Evolutionary conservation across 1,140 invertebrate species (phyloP).

Genomic region (Zophobas morio): DNA sequence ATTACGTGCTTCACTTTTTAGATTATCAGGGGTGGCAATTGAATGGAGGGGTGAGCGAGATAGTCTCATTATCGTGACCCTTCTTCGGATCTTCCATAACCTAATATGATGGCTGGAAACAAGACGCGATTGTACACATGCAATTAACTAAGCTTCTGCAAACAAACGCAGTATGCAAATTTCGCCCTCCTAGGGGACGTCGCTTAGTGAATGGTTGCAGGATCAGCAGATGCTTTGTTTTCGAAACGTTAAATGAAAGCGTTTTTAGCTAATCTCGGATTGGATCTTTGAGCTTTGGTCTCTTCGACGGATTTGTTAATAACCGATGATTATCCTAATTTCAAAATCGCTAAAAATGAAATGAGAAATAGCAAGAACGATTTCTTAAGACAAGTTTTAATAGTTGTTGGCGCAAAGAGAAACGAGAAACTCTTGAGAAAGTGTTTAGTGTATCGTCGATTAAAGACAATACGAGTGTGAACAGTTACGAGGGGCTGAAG

Average conservation of each 20-base stretch:
- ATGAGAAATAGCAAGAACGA: no score
- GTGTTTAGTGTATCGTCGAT: no score
- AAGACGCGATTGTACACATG: constrained; percentile 50
- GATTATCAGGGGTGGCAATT: constrained; percentile 46
- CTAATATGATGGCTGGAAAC: constrained; percentile 45
- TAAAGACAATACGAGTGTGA: no score
- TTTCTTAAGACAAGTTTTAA: no score
- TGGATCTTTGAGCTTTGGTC: no score
- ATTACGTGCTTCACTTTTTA: constrained; percentile 51
- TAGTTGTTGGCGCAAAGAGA: no score
- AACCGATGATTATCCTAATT: no score
- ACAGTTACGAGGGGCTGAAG: neutral
- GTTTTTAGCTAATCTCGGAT: no score
- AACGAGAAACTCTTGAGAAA: no score
- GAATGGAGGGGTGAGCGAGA: constrained; percentile 38
- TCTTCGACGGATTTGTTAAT: no score
- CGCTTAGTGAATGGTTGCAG: constrained; percentile 4
- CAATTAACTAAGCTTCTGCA: constrained; percentile 49
- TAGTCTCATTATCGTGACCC: constrained; percentile 43
- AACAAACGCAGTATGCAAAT: constrained; percentile 49
- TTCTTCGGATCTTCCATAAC: constrained; percentile 39
- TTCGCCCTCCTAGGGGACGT: constrained; percentile 11
- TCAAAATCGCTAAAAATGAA: no score
- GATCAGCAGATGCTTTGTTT: constrained; percentile 15
- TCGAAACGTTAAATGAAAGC: neutral